phyloP scores from a whole-genome alignment of 2,797 vertebrate genomes.

The Decapterus maruadsi region DNA sequence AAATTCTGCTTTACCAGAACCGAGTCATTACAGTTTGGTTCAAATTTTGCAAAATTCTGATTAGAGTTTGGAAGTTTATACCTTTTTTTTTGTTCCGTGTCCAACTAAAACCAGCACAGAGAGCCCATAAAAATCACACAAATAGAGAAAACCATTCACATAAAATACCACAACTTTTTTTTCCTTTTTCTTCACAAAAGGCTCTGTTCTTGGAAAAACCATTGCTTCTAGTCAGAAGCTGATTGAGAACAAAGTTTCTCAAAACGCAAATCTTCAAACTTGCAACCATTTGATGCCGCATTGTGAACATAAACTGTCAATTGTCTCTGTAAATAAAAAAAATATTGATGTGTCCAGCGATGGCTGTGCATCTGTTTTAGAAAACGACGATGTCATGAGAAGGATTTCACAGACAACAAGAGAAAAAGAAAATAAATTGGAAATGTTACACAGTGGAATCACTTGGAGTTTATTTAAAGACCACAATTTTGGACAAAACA shows the following conservation, averaged over 20 bases:
- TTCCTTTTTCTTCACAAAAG: background rate
- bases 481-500: background rate
- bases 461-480: slow-evolving; percentile 4
- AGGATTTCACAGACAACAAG: background rate
- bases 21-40: background rate
- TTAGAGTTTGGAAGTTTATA: background rate
- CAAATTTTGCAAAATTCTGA: background rate
- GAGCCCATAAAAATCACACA: background rate
- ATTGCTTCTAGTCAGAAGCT: background rate
- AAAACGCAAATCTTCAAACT: background rate
- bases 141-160: too few relatives aligned
- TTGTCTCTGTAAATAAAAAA: background rate
- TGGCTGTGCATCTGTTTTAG: slow-evolving; percentile 3
- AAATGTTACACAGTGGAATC: background rate
- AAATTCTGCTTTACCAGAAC: background rate
- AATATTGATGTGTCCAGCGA: background rate
- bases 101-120: background rate
- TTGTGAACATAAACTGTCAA: background rate
- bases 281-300: background rate
- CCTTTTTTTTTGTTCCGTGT: background rate
- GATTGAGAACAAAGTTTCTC: background rate
- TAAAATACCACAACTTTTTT: too few relatives aligned
- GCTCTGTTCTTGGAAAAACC: background rate
- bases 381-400: background rate
- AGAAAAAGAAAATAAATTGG: too few relatives aligned